These are phyloP conservation scores for Thalassophryne amazonica DNA, from an alignment of 2,797 vertebrate genomes.

Conservation along the genomic window DNA sequence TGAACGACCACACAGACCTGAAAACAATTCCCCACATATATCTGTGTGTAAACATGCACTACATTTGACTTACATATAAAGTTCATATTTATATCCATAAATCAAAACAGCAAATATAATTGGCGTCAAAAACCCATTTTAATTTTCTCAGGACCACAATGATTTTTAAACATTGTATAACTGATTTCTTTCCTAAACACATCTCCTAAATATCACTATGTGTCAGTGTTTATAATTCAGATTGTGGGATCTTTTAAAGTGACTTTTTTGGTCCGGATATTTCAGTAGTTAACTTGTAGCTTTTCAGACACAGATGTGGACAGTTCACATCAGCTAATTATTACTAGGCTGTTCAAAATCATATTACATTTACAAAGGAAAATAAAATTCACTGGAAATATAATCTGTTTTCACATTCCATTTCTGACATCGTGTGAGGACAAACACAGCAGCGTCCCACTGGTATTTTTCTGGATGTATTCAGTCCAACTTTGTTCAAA, in stretches of 20 bases:
- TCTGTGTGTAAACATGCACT: no score
- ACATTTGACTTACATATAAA: not conserved
- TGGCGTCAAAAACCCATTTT: no score
- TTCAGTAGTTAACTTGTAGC: not conserved
- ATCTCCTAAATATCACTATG: not conserved
- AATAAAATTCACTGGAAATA: not conserved
- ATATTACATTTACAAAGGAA: not conserved
- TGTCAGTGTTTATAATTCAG: slow-evolving; percentile 19
- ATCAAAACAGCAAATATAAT: no score
- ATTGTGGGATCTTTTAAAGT: slow-evolving; percentile 23
- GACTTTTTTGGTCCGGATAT: slow-evolving; percentile 21
- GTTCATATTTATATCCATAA: not conserved
- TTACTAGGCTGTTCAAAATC: not conserved
- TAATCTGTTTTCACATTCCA: not conserved
- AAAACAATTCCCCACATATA: no score
- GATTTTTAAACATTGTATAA: not conserved
- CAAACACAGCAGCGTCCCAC: not conserved
- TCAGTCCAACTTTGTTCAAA: slow-evolving; percentile 1
- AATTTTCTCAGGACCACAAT: slow-evolving; percentile 1
- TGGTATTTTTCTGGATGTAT: not conserved
- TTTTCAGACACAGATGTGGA: not conserved
- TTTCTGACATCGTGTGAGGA: not conserved
- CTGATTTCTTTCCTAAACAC: not conserved
- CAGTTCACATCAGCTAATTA: not conserved
- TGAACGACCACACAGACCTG: no score